These are phyloP conservation scores for Phortica magna DNA, from an alignment of 2,888 invertebrate species.

Conservation along the genomic window DNA sequence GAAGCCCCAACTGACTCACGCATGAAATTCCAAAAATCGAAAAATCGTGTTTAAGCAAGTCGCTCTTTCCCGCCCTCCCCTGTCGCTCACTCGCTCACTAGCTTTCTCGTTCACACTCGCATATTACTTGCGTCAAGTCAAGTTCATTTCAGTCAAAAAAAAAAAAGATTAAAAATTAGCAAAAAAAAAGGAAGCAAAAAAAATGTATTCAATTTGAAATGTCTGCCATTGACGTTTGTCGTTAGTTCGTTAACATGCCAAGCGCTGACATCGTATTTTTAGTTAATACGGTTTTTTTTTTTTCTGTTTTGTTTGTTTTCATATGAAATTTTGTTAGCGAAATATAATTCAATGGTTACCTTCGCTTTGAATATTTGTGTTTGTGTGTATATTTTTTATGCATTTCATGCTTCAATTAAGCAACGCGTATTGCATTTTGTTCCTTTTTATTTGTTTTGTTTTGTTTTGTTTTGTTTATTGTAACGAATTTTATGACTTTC, in stretches of 20 bases:
- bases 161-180: background rate
- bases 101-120: background rate
- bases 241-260: constrained; percentile 40
- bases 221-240: constrained; percentile 60
- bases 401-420: background rate
- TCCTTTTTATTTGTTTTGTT: background rate
- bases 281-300: constrained; percentile 34
- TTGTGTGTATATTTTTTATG: background rate
- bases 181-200: background rate
- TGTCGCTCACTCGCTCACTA: background rate
- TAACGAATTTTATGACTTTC: background rate
- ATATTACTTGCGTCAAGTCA: background rate
- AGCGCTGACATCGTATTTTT: constrained; percentile 31
- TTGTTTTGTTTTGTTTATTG: constrained; percentile 3
- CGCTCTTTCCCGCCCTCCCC: background rate
- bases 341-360: constrained; percentile 11
- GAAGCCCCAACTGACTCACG: no score
- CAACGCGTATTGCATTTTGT: background rate
- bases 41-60: background rate
- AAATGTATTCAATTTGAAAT: background rate
- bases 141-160: background rate
- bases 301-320: constrained; percentile 41
- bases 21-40: background rate
- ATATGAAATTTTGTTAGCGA: background rate
- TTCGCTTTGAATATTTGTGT: background rate